A percentile compares a stretch with the other conserved stretches of the same genome.
Conservation (phyloP, 2,888 invertebrate genomes). For the Eudasyphora cyanicolor region DNA sequence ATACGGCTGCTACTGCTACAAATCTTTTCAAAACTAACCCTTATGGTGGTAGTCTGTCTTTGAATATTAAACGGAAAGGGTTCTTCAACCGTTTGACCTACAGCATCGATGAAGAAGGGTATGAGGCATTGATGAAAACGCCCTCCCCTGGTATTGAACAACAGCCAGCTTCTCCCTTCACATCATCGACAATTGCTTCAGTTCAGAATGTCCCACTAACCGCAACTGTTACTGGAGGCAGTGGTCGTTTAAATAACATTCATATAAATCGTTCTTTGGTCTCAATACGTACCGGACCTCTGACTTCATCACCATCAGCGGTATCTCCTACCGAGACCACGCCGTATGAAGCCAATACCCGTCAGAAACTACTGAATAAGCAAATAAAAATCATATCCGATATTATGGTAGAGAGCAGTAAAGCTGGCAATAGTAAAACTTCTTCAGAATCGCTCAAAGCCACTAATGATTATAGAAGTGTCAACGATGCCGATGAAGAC, state of each 20-base stretch:
- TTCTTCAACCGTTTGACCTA: conserved; percentile 74
- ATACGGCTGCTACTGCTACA: conserved; percentile 13
- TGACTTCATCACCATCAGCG: conserved; percentile 30
- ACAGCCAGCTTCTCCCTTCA: not conserved
- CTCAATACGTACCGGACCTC: conserved; percentile 58
- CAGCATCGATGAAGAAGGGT: conserved; percentile 73
- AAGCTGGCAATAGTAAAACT: conserved; percentile 43
- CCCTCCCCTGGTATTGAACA: conserved; percentile 43
- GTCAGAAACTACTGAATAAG: conserved; percentile 67
- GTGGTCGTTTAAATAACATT: conserved; percentile 57
- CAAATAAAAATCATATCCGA: conserved; percentile 69
- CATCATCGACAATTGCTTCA: conserved; percentile 49
- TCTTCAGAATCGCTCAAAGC: conserved; percentile 41
- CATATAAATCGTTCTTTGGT: conserved; percentile 52
- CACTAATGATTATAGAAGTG: not conserved
- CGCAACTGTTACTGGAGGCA: conserved; percentile 57
- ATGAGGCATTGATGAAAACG: conserved; percentile 51
- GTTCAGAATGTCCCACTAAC: conserved; percentile 39
- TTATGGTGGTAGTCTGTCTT: conserved; percentile 47
- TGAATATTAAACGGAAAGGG: conserved; percentile 74
- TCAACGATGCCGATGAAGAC: conserved; percentile 41
- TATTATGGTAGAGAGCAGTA: conserved; percentile 65
- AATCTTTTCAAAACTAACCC: conserved; percentile 50
- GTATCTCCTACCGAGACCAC: conserved; percentile 27
- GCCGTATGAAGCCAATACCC: conserved; percentile 65